phyloP scores from a whole-genome alignment of 2,797 vertebrate genomes.

The Sorex maritimensis region DNA sequence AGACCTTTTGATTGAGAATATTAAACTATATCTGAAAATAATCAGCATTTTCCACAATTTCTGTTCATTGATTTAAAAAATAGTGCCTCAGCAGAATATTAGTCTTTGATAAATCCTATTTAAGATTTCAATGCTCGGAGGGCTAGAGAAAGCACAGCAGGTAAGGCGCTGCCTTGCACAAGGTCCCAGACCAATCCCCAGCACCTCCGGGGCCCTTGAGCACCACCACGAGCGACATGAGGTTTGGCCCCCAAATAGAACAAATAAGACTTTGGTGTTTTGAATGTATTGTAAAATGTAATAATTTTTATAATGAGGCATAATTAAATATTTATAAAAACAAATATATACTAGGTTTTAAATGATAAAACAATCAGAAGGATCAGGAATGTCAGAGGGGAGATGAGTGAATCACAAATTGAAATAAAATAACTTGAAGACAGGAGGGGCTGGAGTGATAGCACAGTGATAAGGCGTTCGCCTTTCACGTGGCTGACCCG shows the following conservation, averaged over 20 bases:
- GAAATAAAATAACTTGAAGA: neutral
- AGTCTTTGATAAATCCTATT: slow-evolving; percentile 53
- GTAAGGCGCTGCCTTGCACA: too few species aligned
- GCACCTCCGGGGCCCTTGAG: too few species aligned
- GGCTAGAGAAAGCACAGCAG: too few species aligned
- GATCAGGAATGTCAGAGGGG: slow-evolving; percentile 23
- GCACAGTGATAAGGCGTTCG: too few species aligned
- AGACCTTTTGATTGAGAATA: slow-evolving; percentile 39
- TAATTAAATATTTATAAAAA: slow-evolving; percentile 15
- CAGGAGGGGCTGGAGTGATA: too few species aligned
- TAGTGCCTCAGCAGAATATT: slow-evolving; percentile 45
- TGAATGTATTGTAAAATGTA: neutral
- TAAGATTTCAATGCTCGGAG: neutral
- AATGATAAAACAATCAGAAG: slow-evolving; percentile 42
- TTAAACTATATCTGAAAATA: slow-evolving; percentile 61
- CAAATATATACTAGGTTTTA: slow-evolving; percentile 18
- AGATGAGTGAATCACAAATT: slow-evolving; percentile 35
- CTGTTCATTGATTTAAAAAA: neutral
- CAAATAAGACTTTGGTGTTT: slow-evolving; percentile 10
- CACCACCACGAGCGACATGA: too few species aligned
- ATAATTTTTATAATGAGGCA: neutral
- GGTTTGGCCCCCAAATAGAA: too few species aligned
- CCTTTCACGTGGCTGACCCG: too few species aligned
- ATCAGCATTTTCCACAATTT: neutral
- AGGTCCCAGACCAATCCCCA: too few species aligned